These are phyloP conservation scores for Nysson spinosus DNA, from an alignment of 2,888 invertebrate genomes.

Conservation along the genomic window DNA sequence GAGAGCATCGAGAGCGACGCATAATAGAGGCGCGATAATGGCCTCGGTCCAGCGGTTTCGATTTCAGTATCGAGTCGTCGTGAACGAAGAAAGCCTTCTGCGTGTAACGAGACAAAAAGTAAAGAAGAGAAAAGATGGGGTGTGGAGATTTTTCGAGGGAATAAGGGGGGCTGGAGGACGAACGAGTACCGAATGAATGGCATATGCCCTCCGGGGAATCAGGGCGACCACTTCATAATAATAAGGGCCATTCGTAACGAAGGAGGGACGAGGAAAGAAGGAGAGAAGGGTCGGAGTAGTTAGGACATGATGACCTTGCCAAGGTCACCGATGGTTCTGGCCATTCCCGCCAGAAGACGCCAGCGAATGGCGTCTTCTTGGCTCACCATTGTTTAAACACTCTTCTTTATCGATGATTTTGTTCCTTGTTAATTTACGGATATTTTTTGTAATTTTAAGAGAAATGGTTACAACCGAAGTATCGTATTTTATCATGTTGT, in stretches of 20 bases:
- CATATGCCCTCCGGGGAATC: conserved; percentile 62
- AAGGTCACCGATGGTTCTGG: conserved; percentile 74
- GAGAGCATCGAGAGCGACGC: conserved; percentile 16
- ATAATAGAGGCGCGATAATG: conserved; percentile 55
- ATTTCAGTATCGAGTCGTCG: conserved; percentile 53
- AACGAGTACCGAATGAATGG: conserved; percentile 65
- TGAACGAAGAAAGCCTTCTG: conserved; percentile 47
- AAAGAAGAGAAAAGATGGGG: conserved; percentile 33
- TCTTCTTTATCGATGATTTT: conserved; percentile 65
- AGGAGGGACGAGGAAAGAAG: conserved; percentile 35
- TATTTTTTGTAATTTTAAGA: too few species aligned
- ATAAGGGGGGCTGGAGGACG: conserved; percentile 33
- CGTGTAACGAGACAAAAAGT: conserved; percentile 55
- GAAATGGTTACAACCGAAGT: too few species aligned
- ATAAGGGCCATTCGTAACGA: conserved; percentile 61
- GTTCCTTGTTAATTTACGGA: too few species aligned
- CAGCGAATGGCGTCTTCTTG: conserved; percentile 54
- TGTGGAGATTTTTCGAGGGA: conserved; percentile 14
- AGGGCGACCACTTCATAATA: conserved; percentile 68
- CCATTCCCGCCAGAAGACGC: conserved; percentile 70
- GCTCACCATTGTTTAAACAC: conserved; percentile 35
- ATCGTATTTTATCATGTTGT: too few species aligned
- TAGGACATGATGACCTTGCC: conserved; percentile 74
- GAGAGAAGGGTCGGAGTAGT: conserved; percentile 64
- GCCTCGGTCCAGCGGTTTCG: conserved; percentile 55